A percentile compares a stretch with the other conserved stretches of the same genome.
Evolutionary conservation across 1,140 invertebrate genomes (phyloP).

Genomic region (Drosophila novamexicana): DNA sequence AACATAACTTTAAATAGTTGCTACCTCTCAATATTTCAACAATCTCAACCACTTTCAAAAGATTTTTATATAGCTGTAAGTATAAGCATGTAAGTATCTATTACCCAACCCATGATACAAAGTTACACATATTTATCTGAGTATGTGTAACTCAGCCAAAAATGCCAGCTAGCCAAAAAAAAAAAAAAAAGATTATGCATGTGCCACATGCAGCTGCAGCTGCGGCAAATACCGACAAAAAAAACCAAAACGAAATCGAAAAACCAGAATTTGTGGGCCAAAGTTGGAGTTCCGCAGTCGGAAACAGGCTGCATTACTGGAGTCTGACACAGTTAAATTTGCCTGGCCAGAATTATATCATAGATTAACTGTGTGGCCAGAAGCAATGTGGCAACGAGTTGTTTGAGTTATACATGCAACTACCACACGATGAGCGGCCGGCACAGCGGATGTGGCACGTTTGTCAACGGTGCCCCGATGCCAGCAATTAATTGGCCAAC

Average conservation of each 20-base stretch:
- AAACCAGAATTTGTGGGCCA: slow-evolving; percentile 26
- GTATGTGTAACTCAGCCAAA: not conserved
- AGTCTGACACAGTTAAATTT: slow-evolving; percentile 52
- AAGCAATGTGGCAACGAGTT: slow-evolving; percentile 34
- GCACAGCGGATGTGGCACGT: slow-evolving; percentile 55
- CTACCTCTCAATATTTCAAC: not conserved
- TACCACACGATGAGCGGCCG: slow-evolving; percentile 50
- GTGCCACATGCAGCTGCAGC: slow-evolving; percentile 33
- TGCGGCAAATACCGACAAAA: slow-evolving; percentile 13
- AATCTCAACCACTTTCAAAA: not conserved
- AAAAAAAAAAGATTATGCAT: slow-evolving; percentile 1
- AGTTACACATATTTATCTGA: slow-evolving; percentile 30
- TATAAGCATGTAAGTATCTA: slow-evolving; percentile 12
- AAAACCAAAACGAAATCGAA: slow-evolving; percentile 21
- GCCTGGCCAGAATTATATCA: slow-evolving; percentile 72
- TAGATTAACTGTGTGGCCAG: slow-evolving; percentile 39
- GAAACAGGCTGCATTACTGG: slow-evolving; percentile 17
- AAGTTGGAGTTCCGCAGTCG: slow-evolving; percentile 29
- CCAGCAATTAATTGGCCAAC: slow-evolving; percentile 71
- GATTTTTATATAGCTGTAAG: not conserved
- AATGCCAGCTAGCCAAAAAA: slow-evolving; percentile 18
- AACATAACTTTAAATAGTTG: not conserved
- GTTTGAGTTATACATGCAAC: slow-evolving; percentile 1
- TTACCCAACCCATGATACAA: slow-evolving; percentile 6
- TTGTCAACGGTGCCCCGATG: slow-evolving; percentile 45